Percentiles rank a stretch among this genome's conserved stretches.
These are phyloP conservation scores for Temnothorax unifasciatus DNA, from an alignment of 2,888 invertebrate genomes.

Conservation along the genomic window DNA sequence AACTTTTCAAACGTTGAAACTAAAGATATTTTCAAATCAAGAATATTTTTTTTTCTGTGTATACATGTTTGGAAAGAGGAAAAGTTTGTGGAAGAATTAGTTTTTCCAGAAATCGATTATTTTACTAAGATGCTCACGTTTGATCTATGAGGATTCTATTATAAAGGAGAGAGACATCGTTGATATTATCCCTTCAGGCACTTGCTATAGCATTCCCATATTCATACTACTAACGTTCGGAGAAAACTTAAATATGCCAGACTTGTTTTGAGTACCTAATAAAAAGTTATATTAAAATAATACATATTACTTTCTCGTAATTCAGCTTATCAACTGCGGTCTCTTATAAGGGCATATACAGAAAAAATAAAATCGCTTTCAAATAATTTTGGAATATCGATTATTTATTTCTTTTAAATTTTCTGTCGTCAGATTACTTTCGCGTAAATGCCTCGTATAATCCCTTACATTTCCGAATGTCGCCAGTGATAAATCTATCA, in stretches of 20 bases:
- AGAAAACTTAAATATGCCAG: constrained; percentile 73
- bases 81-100: neutral
- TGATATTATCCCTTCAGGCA: neutral
- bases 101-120: constrained; percentile 12
- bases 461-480: constrained; percentile 73
- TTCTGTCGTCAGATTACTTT: neutral
- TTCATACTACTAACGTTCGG: constrained; percentile 63
- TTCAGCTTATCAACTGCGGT: neutral
- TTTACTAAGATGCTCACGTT: constrained; percentile 23
- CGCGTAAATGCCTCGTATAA: neutral
- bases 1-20: too few relatives aligned
- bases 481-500: constrained; percentile 76
- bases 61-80: neutral
- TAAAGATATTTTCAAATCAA: too few relatives aligned
- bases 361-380: neutral
- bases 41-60: too few relatives aligned
- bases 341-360: neutral
- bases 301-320: neutral
- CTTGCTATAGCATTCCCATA: neutral
- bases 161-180: neutral
- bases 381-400: neutral
- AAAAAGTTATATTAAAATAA: neutral
- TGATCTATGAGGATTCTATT: neutral
- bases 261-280: constrained; percentile 75
- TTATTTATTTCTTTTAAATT: constrained; percentile 2